Conservation (phyloP, 1,140 invertebrate genomes). For the Euglossa dilemma region DNA sequence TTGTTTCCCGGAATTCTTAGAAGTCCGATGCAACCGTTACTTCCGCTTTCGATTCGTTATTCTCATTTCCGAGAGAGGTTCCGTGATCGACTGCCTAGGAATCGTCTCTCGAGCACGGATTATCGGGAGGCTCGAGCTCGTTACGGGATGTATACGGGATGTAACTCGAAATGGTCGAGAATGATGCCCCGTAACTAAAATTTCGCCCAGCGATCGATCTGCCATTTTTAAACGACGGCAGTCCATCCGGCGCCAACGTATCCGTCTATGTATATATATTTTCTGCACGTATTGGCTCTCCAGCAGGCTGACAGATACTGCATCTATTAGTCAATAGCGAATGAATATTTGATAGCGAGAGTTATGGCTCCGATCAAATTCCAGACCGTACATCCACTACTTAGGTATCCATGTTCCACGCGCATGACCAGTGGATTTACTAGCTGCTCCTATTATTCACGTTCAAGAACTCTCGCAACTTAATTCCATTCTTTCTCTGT, state of each 20-base stretch:
- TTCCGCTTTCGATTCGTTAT: neutral
- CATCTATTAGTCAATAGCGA: constrained; percentile 76
- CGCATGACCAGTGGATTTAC: constrained; percentile 54
- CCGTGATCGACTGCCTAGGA: neutral
- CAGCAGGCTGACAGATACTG: constrained; percentile 66
- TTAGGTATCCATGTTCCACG: constrained; percentile 72
- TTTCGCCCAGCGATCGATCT: neutral
- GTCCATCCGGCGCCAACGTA: neutral
- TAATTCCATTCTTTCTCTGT: neutral
- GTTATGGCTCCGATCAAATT: constrained; percentile 77
- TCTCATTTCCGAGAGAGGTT: neutral
- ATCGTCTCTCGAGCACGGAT: neutral
- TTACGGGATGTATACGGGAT: neutral
- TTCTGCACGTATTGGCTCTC: constrained; percentile 36
- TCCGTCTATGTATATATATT: constrained; percentile 31
- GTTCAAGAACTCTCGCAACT: neutral
- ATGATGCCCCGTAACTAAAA: neutral
- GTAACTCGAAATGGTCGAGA: neutral
- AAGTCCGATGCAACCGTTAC: no score
- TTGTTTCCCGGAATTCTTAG: no score
- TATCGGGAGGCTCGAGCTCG: neutral
- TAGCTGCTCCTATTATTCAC: constrained; percentile 51
- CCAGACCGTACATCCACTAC: constrained; percentile 59
- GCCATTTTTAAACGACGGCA: constrained; percentile 21
- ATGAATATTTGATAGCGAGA: constrained; percentile 77